Evolutionary conservation across 2,888 invertebrate genomes (phyloP).

Genomic region (Sarcophaga subvicina): DNA sequence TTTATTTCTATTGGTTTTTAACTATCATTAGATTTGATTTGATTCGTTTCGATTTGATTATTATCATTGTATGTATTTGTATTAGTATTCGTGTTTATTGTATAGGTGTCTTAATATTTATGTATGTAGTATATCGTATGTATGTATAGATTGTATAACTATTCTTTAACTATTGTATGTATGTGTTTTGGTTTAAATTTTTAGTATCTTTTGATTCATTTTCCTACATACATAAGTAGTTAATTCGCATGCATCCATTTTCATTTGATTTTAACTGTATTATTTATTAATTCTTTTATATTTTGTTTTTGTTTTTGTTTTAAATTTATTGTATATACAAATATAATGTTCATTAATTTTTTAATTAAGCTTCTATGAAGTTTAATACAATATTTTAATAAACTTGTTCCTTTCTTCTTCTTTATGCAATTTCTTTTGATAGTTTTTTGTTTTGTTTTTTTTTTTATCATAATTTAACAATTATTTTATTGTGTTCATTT

Average conservation of each 20-base stretch:
- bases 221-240: too few relatives aligned
- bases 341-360: constrained; percentile 39
- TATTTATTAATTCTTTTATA: not conserved
- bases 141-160: not conserved
- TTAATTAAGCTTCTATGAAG: constrained; percentile 36
- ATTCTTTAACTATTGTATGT: too few relatives aligned
- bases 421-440: too few relatives aligned
- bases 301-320: not conserved
- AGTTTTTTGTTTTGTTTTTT: not conserved
- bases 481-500: constrained; percentile 1
- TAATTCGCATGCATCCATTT: too few relatives aligned
- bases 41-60: too few relatives aligned
- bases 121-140: constrained; percentile 5
- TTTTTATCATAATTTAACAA: not conserved
- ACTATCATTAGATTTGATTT: too few relatives aligned
- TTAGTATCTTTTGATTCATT: too few relatives aligned
- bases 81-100: too few relatives aligned
- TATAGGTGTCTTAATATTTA: not conserved
- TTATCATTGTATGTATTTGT: not conserved
- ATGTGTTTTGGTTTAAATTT: too few relatives aligned
- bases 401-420: not conserved
- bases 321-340: constrained; percentile 24
- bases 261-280: not conserved
- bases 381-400: constrained; percentile 29
- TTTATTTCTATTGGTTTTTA: not conserved